Evolutionary conservation across 2,797 vertebrate genomes (phyloP).

Genomic region (Leptatherina wallacei): DNA sequence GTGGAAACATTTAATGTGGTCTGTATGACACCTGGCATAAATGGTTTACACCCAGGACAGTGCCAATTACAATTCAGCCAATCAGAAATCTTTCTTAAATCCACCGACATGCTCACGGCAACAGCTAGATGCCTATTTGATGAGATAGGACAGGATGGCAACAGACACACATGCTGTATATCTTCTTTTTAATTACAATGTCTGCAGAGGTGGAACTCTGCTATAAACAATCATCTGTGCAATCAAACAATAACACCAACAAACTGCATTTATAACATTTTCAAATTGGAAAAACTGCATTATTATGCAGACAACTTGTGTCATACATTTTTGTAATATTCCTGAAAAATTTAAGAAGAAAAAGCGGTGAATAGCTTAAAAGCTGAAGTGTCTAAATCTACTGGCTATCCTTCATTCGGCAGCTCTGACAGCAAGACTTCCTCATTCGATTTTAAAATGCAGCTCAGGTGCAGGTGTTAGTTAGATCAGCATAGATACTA

Average conservation of each 20-base stretch:
- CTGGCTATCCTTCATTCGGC: constrained; percentile 28
- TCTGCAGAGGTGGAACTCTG: constrained; percentile 80
- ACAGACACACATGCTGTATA: constrained; percentile 72
- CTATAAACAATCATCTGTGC: constrained; percentile 86
- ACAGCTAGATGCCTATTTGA: constrained; percentile 80
- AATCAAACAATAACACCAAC: constrained; percentile 75
- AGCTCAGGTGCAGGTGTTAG: constrained; percentile 32
- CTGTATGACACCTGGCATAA: constrained; percentile 80
- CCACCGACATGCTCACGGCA: constrained; percentile 68
- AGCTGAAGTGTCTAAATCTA: constrained; percentile 4
- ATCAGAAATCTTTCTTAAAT: constrained; percentile 80
- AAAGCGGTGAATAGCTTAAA: neutral
- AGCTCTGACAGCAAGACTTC: constrained; percentile 11
- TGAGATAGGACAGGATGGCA: constrained; percentile 68
- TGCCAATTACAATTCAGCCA: constrained; percentile 82
- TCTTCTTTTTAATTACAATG: constrained; percentile 86
- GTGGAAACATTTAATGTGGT: constrained; percentile 74
- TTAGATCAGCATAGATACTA: constrained; percentile 44
- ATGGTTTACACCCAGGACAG: constrained; percentile 79
- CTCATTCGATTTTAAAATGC: constrained; percentile 50
- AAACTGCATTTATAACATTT: constrained; percentile 54
- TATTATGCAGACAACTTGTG: constrained; percentile 41
- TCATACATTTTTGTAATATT: constrained; percentile 21
- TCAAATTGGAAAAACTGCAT: constrained; percentile 55
- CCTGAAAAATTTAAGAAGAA: constrained; percentile 32